phyloP scores from a whole-genome alignment of 1,140 invertebrate species.

The Pteromalus puparum region DNA sequence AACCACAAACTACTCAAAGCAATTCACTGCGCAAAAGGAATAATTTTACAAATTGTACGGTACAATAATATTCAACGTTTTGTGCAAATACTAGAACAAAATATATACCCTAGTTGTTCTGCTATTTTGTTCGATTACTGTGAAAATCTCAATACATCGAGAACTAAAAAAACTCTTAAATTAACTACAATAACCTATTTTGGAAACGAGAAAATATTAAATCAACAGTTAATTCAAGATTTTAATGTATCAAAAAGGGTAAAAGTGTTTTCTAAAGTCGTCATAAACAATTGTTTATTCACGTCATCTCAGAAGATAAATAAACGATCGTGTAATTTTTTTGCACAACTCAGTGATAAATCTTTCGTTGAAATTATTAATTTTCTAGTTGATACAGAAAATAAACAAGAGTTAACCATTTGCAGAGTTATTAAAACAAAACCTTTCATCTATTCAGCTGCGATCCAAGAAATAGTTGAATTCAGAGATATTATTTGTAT shows the following conservation, averaged over 20 bases:
- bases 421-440: not conserved
- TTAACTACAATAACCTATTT: not conserved
- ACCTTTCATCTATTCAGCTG: not conserved
- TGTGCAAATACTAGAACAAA: not conserved
- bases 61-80: not conserved
- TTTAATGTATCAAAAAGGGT: not conserved
- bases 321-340: not conserved
- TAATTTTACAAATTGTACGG: constrained; percentile 7
- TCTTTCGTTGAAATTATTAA: not conserved
- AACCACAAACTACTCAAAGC: not conserved
- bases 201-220: not conserved
- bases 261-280: not conserved
- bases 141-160: not conserved
- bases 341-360: not conserved
- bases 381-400: not conserved
- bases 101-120: not conserved
- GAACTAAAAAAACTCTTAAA: not conserved
- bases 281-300: not conserved
- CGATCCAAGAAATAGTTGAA: not conserved
- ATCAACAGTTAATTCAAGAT: not conserved
- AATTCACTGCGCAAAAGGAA: constrained; percentile 1
- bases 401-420: not conserved
- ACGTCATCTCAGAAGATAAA: not conserved
- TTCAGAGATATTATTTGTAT: not conserved
- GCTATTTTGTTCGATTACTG: not conserved